These are phyloP conservation scores for Poecilia gillii DNA, from an alignment of 2,797 vertebrate species.

Conservation along the genomic window DNA sequence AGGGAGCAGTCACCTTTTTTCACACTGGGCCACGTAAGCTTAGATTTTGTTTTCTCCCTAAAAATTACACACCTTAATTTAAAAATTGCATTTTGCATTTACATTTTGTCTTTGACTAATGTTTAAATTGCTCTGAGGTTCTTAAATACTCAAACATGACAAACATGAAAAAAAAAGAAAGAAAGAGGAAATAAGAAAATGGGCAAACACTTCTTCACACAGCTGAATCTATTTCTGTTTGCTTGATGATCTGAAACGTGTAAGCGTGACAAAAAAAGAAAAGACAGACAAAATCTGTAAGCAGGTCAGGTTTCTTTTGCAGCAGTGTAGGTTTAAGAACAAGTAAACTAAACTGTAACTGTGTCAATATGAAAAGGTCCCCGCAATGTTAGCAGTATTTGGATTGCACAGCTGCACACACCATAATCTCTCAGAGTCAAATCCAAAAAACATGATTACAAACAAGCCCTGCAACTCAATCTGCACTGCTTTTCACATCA, in stretches of 20 bases:
- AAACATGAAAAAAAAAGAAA: neutral
- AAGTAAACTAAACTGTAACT: neutral
- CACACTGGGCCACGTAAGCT: neutral
- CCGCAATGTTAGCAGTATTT: neutral
- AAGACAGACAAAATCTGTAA: neutral
- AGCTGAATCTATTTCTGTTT: neutral
- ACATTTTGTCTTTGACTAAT: neutral
- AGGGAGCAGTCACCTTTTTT: neutral
- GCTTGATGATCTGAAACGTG: neutral
- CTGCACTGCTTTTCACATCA: conserved; percentile 1
- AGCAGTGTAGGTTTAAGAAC: neutral
- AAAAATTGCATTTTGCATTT: neutral
- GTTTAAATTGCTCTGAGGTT: neutral
- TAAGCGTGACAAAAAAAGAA: neutral
- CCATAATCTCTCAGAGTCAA: conserved; percentile 40
- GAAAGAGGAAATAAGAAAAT: neutral
- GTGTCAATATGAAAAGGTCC: conserved; percentile 7
- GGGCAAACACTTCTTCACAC: neutral
- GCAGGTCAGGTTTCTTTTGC: neutral
- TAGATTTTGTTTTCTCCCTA: neutral
- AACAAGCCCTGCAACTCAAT: conserved; percentile 32
- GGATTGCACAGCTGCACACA: neutral
- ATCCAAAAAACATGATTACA: conserved; percentile 55
- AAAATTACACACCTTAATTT: neutral
- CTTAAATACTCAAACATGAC: neutral